Conservation (phyloP, 2,113 vertebrate species). For the Melierax canorus region DNA sequence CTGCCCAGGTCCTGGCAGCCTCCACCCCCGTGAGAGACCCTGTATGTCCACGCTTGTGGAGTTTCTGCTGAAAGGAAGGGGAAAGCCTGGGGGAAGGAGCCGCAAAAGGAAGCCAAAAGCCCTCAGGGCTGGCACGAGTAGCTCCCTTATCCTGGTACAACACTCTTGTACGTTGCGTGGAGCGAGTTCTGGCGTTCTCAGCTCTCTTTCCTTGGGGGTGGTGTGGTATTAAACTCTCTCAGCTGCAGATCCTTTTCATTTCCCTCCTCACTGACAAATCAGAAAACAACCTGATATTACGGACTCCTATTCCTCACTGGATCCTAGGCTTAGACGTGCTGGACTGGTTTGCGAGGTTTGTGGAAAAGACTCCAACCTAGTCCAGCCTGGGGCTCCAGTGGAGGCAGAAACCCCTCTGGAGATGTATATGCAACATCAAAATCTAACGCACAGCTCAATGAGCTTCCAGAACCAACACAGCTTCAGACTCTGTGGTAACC, state of each 20-base stretch:
- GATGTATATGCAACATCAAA: not conserved
- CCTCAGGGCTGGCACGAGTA: not conserved
- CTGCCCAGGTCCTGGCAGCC: not conserved
- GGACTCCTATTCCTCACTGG: not conserved
- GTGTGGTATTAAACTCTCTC: not conserved
- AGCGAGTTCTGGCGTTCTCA: not conserved
- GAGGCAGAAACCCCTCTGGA: not conserved
- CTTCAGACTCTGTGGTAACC: constrained; percentile 12
- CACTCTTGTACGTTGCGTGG: not conserved
- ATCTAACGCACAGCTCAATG: not conserved
- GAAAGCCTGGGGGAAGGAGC: not conserved
- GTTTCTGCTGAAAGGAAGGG: not conserved
- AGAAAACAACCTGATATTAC: not conserved
- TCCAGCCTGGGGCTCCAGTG: not conserved
- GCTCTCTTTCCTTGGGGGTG: not conserved
- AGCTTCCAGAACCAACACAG: constrained; percentile 12
- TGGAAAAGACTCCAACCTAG: not conserved
- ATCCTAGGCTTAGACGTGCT: not conserved
- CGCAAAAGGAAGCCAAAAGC: not conserved
- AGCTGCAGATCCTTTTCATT: not conserved
- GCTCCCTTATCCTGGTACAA: not conserved
- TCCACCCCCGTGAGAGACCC: not conserved
- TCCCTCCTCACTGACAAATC: not conserved
- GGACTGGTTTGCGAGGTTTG: not conserved
- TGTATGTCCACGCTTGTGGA: not conserved